Evolutionary conservation across 2,888 invertebrate species (phyloP).

Genomic region (Galerucella pusilla): DNA sequence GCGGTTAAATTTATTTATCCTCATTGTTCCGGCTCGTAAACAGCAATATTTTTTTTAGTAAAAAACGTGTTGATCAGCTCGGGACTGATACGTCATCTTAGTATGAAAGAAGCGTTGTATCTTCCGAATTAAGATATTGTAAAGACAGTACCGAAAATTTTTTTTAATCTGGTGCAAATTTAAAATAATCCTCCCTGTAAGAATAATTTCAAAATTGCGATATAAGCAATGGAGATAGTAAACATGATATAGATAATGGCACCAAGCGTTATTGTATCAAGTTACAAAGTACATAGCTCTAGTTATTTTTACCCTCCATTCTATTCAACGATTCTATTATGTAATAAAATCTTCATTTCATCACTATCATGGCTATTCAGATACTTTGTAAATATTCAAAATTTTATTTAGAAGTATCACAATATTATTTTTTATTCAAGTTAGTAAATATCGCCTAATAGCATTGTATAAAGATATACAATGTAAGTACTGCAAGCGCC

Average conservation of each 20-base stretch:
- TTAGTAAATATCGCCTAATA: too few species aligned
- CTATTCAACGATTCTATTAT: constrained; percentile 14
- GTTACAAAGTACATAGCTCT: constrained; percentile 37
- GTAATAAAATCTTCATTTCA: not conserved
- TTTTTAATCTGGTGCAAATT: constrained; percentile 2
- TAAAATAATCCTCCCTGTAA: constrained; percentile 18
- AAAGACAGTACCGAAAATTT: too few species aligned
- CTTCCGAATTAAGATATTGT: too few species aligned
- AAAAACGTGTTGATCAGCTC: too few species aligned
- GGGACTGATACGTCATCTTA: too few species aligned
- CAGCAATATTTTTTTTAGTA: too few species aligned
- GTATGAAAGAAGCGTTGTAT: too few species aligned
- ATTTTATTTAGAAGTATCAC: not conserved
- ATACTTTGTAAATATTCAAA: not conserved
- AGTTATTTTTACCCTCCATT: constrained; percentile 25
- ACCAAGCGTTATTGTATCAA: constrained; percentile 24
- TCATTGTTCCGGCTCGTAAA: too few species aligned
- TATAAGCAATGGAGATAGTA: constrained; percentile 34
- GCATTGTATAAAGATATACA: too few species aligned
- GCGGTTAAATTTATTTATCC: too few species aligned
- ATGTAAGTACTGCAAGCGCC: too few species aligned
- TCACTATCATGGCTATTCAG: not conserved
- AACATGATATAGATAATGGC: constrained; percentile 47
- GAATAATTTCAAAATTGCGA: constrained; percentile 40
- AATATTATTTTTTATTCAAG: too few species aligned